Conservation (phyloP, 2,888 invertebrate species). For the Oegoconia quadripuncta region DNA sequence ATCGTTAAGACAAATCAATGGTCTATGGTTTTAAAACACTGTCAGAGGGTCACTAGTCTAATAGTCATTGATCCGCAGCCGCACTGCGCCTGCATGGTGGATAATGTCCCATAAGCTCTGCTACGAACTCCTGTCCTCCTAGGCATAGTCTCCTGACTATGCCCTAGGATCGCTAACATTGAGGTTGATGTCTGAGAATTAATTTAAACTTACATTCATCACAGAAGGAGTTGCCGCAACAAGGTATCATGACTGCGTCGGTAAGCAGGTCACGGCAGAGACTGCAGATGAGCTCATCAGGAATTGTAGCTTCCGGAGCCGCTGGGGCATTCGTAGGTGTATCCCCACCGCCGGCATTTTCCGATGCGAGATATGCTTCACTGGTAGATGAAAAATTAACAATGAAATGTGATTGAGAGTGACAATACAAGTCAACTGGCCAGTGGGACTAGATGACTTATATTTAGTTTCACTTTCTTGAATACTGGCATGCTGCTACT, state of each 20-base stretch:
- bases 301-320: constrained; percentile 88
- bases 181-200: background rate
- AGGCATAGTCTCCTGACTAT: too few species aligned
- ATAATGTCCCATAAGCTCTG: too few species aligned
- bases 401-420: background rate
- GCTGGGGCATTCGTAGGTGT: constrained; percentile 82
- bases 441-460: too few species aligned
- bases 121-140: too few species aligned
- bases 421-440: too few species aligned
- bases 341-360: constrained; percentile 77
- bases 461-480: too few species aligned
- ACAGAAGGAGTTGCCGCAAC: constrained; percentile 98
- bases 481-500: too few species aligned
- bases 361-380: constrained; percentile 87
- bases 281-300: constrained; percentile 94
- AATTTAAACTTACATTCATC: constrained; percentile 90
- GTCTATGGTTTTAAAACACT: too few species aligned
- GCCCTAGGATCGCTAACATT: background rate
- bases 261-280: constrained; percentile 95
- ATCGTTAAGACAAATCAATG: too few species aligned
- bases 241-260: constrained; percentile 98
- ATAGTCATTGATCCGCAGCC: too few species aligned
- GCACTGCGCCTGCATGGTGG: too few species aligned
- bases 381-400: constrained; percentile 50
- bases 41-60: too few species aligned